Evolutionary conservation across 1,140 invertebrate species (phyloP), one percentile per base, ranked within the genome.

Genomic region (Orchesella cincta): DNA sequence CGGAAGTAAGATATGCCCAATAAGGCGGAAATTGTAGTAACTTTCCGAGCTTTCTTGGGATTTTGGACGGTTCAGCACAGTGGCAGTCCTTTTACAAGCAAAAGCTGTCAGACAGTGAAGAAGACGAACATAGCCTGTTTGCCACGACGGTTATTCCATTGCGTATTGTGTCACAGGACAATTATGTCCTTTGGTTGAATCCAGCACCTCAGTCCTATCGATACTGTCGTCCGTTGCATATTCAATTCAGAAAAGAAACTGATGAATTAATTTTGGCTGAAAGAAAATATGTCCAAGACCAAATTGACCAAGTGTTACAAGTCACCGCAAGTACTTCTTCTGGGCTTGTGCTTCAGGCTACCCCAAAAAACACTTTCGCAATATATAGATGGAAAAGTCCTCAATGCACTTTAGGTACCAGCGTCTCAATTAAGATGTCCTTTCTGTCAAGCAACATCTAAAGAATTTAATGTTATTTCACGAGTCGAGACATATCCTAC

Each of bases 171-270:
- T n/a, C 23, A 31, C 5, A 12, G 5, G 12, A 3, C 34, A 1
- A 26, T n/a, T 2, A 29, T 39, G 26, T 31, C 12, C 23, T 79
- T 18, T 78, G 76, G 76, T 20, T 28, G 23, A 80, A 80, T 62
- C 39, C 18, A 36, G 54, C 70, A 36, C 79, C 76, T 23, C 76
- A 76, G 51, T 78, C 76, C 0, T 28, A 39, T 5, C 34, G 76
- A 78, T 80, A 71, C 64, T 80, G 79, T 52, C 5, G 79, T 14
- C 79, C 79, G 1, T n/a, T 80, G 26, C n/a, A 62, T 39, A 1
- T 80, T 0, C 70, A 75, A 35, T 78, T 75, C 35, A 39, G 5
- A 28, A 80, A 80, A 29, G 76, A 78, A 46, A 75, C 76, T 1
- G 51, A 16, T 14, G 76, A 78, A n/a, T 1, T 76, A 0, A 73